Conservation (phyloP, 2,113 vertebrate species). For the Callipepla squamata region DNA sequence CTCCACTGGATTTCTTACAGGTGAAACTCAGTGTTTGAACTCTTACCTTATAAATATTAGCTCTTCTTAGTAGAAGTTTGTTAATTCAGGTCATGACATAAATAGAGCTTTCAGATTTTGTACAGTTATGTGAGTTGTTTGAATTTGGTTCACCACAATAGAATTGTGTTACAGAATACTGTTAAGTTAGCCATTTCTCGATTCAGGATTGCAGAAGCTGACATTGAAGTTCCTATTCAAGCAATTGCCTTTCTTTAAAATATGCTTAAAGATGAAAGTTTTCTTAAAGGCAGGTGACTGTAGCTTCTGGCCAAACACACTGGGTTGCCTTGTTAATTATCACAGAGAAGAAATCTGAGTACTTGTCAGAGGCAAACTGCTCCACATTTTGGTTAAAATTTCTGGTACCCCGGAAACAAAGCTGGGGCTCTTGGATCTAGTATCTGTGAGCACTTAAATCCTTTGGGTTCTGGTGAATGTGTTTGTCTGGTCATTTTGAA, state of each 20-base stretch:
- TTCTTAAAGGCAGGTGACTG: background rate
- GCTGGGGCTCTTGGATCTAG: rapidly evolving
- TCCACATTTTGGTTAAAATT: background rate
- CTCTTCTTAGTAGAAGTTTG: background rate
- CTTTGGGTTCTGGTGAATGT: background rate
- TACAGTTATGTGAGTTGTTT: background rate
- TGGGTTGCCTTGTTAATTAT: background rate
- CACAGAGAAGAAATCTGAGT: background rate
- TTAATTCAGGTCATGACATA: background rate
- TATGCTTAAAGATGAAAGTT: background rate
- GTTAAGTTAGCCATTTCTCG: background rate
- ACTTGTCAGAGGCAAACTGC: background rate
- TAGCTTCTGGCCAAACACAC: background rate
- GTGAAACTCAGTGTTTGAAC: background rate
- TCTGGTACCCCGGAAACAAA: background rate
- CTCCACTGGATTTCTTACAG: background rate
- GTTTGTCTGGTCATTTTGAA: background rate
- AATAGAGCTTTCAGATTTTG: background rate
- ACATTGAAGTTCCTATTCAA: background rate
- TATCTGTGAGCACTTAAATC: background rate
- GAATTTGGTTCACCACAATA: background rate
- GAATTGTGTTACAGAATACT: background rate
- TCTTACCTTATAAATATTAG: background rate
- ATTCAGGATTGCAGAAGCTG: background rate
- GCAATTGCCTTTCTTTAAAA: background rate